phyloP scores from a whole-genome alignment of 1,140 invertebrate species.

The Rhopalosiphum maidis region DNA sequence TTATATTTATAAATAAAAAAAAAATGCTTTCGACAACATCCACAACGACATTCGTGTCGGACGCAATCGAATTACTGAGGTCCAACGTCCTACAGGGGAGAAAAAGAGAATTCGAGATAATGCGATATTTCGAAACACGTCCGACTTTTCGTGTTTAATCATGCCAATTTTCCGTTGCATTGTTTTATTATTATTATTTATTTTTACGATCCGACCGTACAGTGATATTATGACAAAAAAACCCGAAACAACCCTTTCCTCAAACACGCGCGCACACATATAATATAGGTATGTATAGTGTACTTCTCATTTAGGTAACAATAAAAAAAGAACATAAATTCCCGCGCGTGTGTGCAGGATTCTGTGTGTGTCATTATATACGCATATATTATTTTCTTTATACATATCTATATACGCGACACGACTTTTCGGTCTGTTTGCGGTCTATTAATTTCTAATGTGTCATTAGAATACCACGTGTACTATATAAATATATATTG shows the following conservation, averaged over 20 bases:
- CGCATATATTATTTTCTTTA: too few species aligned
- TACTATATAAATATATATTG: too few species aligned
- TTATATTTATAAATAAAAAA: not conserved
- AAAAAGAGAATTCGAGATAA: not conserved
- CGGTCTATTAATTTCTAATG: slow-evolving; percentile 1
- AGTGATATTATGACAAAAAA: not conserved
- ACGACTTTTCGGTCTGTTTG: not conserved
- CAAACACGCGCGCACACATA: not conserved
- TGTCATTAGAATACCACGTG: not conserved
- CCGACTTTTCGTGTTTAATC: not conserved
- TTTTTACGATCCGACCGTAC: not conserved
- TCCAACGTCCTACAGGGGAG: too few species aligned
- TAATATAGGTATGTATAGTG: not conserved
- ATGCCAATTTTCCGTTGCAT: not conserved
- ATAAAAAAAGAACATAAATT: not conserved
- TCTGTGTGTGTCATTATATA: not conserved
- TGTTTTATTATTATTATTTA: not conserved
- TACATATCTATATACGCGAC: not conserved
- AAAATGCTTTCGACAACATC: not conserved
- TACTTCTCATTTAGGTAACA: not conserved
- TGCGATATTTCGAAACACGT: not conserved
- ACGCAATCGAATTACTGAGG: not conserved
- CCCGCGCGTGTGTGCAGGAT: not conserved
- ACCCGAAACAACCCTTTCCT: not conserved
- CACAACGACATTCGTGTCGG: not conserved